Evolutionary conservation across 2,888 invertebrate species (phyloP).

Genomic region (Trachelus troglodyta): DNA sequence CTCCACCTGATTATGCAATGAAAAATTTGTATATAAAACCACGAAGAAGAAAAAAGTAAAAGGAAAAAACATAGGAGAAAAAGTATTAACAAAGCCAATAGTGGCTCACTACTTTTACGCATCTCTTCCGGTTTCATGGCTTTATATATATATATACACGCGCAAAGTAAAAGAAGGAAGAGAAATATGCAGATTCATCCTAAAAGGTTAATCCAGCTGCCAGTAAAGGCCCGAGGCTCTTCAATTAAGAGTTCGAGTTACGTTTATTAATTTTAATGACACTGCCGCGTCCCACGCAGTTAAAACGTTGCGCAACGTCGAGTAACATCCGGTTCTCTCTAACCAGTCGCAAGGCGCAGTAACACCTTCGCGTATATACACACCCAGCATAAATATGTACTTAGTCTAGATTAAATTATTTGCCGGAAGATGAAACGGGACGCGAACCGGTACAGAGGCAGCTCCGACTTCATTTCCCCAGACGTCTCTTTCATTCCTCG

Average conservation of each 20-base stretch:
- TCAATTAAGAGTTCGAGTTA: slow-evolving; percentile 32
- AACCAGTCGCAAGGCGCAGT: neutral
- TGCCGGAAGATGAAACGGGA: slow-evolving; percentile 49
- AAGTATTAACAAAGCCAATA: neutral
- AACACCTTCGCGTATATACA: neutral
- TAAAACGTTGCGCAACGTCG: slow-evolving; percentile 17
- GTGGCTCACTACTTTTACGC: neutral
- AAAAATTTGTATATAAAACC: neutral
- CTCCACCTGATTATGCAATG: neutral
- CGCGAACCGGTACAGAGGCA: neutral
- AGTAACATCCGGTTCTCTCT: neutral
- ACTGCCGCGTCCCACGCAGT: slow-evolving; percentile 14
- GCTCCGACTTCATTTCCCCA: slow-evolving; percentile 47
- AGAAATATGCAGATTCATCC: neutral
- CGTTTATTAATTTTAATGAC: slow-evolving; percentile 39
- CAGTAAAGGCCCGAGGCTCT: slow-evolving; percentile 8
- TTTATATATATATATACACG: neutral
- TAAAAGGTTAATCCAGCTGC: neutral
- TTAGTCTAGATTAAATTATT: slow-evolving; percentile 51
- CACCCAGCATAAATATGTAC: slow-evolving; percentile 45
- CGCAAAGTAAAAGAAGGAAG: neutral
- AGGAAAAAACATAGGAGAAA: neutral
- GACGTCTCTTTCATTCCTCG: slow-evolving; percentile 33
- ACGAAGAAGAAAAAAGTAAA: neutral
- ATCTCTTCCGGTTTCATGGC: no score